Base-by-base conservation (phyloP, 2,797 vertebrate genomes). In the Apogon hyalosoma region DNA sequence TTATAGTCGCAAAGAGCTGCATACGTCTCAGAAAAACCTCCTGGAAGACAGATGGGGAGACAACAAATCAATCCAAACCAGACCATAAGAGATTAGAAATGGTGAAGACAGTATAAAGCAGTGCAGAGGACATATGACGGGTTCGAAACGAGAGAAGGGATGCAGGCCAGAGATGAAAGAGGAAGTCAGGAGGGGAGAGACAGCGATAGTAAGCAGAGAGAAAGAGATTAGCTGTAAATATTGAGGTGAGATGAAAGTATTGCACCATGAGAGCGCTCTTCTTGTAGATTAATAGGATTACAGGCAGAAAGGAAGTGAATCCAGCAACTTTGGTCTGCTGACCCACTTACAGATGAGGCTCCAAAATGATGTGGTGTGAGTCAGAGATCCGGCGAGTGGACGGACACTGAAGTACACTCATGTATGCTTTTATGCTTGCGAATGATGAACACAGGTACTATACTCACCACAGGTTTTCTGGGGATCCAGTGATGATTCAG, bases 1-100 rank as follows among this genome's bases (percentile, higher is more conserved):
- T 97, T 97, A 87, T 97, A 97, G 91, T 97, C 96, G 11, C 96
- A 97, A 3, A 97, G 92, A 19, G 96, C 96, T 0, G 96, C 95
- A 0, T 97, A 97, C 6, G 96, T 97, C 85, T 97, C 96, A 0
- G 96, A 97, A 84, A 97, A 97, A 21, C 96, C 96, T 64, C 96
- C 96, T 97, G 78, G 75, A 82, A 77, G 28, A 61, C 7, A 43
- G 18, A 63, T 13, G 31, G 11, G 56, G 53, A 57, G 56, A 77
- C 15, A 57, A 64, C 19, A 64, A 64, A 72, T 77, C 50, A 75
- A 80, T 73, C 59, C 47, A 40, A 60, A 28, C 1, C 14, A 52
- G 42, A 72, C 8, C 43, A 9, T 2, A 41, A 53, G 15, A 19
- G 41, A 63, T 56, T 45, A 13, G 21, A 64, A 62, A 63, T 55